Evolutionary conservation across 2,888 invertebrate species (phyloP).

Genomic region (Polymixis flavicincta): DNA sequence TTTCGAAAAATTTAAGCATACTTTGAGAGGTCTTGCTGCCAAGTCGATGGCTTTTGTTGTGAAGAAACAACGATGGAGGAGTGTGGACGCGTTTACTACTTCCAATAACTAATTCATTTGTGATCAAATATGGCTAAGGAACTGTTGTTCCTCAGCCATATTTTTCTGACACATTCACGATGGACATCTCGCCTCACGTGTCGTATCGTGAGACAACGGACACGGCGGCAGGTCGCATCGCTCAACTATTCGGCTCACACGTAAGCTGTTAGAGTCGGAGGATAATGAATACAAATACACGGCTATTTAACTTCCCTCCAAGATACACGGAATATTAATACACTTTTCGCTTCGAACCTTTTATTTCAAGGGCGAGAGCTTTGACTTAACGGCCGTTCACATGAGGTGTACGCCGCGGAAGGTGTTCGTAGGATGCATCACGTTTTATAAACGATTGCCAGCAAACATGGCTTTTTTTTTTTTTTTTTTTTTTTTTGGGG

Average conservation of each 20-base stretch:
- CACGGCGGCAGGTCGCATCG: constrained; percentile 57
- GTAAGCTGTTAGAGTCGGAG: constrained; percentile 78
- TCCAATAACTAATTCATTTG: no score
- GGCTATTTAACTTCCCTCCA: constrained; percentile 86
- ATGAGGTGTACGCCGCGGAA: constrained; percentile 57
- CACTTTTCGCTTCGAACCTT: constrained; percentile 76
- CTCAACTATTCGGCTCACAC: constrained; percentile 82
- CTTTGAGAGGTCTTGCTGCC: background rate
- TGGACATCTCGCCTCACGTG: no score
- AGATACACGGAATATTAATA: constrained; percentile 84
- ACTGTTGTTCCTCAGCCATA: background rate
- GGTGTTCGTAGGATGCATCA: background rate
- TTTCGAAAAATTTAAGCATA: background rate
- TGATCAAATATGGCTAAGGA: no score
- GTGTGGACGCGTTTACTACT: background rate
- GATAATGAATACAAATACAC: constrained; percentile 88
- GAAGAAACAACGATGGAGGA: background rate
- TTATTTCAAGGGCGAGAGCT: constrained; percentile 80
- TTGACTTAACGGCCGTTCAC: constrained; percentile 68
- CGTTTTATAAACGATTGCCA: background rate
- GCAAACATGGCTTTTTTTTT: background rate
- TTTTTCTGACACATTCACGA: background rate
- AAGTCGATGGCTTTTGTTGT: background rate
- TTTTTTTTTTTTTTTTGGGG: no score
- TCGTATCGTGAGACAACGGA: constrained; percentile 50